Percentiles rank a stretch among this genome's conserved stretches.
phyloP scores from a whole-genome alignment of 2,888 invertebrate genomes.

The Calameuta filiformis region DNA sequence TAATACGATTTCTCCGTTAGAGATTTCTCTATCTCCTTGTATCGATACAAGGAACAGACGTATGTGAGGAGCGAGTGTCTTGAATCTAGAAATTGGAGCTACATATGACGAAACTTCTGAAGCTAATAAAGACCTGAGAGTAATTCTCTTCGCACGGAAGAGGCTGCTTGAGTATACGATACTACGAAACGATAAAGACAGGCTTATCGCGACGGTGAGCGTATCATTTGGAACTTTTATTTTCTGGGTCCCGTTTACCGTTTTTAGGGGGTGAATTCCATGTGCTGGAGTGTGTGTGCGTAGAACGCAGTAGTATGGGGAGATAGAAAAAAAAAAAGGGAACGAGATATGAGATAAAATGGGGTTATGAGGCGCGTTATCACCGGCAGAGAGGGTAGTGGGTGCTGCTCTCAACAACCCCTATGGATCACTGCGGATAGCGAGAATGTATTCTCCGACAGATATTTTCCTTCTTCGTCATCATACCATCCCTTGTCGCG shows the following conservation, averaged over 20 bases:
- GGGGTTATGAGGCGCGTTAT: conserved; percentile 43
- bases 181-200: background rate
- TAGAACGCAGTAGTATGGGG: background rate
- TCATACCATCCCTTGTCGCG: conserved; percentile 11
- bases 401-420: conserved; percentile 12
- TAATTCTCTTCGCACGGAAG: background rate
- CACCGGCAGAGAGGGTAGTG: conserved; percentile 8
- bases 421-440: conserved; percentile 19
- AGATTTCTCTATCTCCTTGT: background rate
- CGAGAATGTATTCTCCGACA: background rate
- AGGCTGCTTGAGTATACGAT: background rate
- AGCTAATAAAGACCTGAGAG: background rate
- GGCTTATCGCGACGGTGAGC: background rate
- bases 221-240: background rate
- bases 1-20: background rate
- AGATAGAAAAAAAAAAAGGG: conserved; percentile 12
- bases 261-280: conserved; percentile 13
- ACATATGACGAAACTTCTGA: background rate
- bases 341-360: conserved; percentile 28
- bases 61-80: background rate
- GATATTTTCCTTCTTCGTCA: background rate
- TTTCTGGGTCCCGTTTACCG: background rate
- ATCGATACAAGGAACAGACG: background rate
- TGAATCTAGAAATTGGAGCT: background rate
- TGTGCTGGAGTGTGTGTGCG: background rate